Percentiles rank a stretch among this genome's conserved stretches.
phyloP scores from a whole-genome alignment of 2,888 invertebrate genomes.

The Nebria salina region DNA sequence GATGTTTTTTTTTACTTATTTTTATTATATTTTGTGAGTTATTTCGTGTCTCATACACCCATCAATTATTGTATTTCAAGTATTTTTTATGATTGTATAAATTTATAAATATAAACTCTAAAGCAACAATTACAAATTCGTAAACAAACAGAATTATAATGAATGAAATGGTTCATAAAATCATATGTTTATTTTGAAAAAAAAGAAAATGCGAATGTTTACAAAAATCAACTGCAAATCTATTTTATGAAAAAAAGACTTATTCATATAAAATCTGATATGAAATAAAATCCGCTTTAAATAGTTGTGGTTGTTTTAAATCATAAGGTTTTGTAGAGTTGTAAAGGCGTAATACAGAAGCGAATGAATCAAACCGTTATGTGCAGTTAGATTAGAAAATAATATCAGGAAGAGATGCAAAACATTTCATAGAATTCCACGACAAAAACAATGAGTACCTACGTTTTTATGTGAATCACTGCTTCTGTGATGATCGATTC shows the following conservation, averaged over 20 bases:
- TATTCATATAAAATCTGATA: neutral
- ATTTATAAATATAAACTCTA: no score
- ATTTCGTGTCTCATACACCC: no score
- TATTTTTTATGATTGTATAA: no score
- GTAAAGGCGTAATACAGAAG: slow-evolving; percentile 7
- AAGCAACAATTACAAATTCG: no score
- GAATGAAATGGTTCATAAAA: no score
- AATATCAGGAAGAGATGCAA: slow-evolving; percentile 21
- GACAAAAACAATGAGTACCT: slow-evolving; percentile 22
- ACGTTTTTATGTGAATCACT: slow-evolving; percentile 33
- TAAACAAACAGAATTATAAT: no score
- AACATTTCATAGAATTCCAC: slow-evolving; percentile 26
- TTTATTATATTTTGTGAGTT: neutral
- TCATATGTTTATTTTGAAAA: no score
- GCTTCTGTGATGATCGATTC: slow-evolving; percentile 38
- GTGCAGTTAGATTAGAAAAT: slow-evolving; percentile 7
- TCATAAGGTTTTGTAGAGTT: neutral
- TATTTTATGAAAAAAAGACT: no score
- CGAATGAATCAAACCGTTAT: slow-evolving; percentile 5
- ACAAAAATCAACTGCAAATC: no score
- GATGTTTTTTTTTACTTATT: neutral
- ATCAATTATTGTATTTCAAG: no score
- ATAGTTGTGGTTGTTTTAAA: slow-evolving; percentile 15
- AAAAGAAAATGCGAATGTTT: no score
- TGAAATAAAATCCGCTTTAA: neutral